Base-by-base conservation (phyloP, 2,888 invertebrate species). In the Dione vanillae region DNA sequence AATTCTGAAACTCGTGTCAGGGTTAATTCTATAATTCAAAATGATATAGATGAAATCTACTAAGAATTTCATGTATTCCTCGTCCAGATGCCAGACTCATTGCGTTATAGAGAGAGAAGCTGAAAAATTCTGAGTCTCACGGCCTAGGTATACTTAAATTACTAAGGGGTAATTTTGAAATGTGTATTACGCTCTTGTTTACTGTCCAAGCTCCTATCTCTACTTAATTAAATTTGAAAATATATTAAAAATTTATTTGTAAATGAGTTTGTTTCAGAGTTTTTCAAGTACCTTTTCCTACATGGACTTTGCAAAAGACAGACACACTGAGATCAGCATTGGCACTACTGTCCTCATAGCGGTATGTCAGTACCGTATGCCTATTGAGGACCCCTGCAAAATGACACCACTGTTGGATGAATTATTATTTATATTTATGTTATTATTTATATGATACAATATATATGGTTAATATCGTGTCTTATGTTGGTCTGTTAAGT, bases 271-370 rank as follows among this genome's bases (percentile, higher is more conserved):
- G 47, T 68, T 71, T 68, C 65, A 61, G 65, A 68, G 65, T 54
- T 51, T 64, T 14, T 64, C 49, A 64, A 79, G 89, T 93, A 94
- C 94, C 94, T 94, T 93, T 92, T 92, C 94, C 94, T 93, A 94
- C 88, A 91, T 92, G 91, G 83, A 94, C 82, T 93, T 94, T 94
- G 92, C 92, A 94, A 89, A 91, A 91, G 88, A 94, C 85, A 86
- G 93, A 93, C 82, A 94, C 89, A 85, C 89, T 90, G 88, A 93
- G 83, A 85, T 93, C 93, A 79, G 91, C 88, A 85, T 89, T 88
- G 84, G 89, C 87, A 87, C 84, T 91, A 88, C 83, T 88, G 85
- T 94, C 93, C 84, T 93, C 89, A 87, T 91, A 94, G 75, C 89
- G 91, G 86, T 92, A 94, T 84, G 89, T 88, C 86, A 89, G 93